A percentile compares a stretch with the other conserved stretches of the same genome.
phyloP scores from a whole-genome alignment of 92 coral and sea anemone species.

The Chrysogorgia sp. region DNA sequence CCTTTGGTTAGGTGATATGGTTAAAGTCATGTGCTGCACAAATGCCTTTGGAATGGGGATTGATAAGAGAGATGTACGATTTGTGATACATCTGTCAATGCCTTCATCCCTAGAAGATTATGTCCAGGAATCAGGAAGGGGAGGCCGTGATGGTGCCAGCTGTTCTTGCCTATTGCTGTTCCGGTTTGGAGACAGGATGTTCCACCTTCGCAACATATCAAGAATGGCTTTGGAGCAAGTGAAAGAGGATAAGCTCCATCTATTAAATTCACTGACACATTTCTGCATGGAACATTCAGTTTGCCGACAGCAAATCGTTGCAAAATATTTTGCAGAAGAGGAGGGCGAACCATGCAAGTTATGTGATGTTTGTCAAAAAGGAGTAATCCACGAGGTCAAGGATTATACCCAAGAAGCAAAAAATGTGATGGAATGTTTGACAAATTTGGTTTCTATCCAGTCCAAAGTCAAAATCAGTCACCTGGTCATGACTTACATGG shows the following conservation, averaged over 20 bases:
- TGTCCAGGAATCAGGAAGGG: constrained; percentile 48
- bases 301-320: constrained; percentile 42
- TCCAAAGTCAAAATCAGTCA: constrained; percentile 35
- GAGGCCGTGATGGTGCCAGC: constrained; percentile 44
- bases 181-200: constrained; percentile 28
- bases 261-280: constrained; percentile 27
- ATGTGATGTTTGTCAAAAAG: constrained; percentile 41
- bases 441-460: constrained; percentile 15
- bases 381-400: neutral
- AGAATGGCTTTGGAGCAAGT: constrained; percentile 2
- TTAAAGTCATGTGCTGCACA: constrained; percentile 47
- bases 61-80: constrained; percentile 45
- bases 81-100: constrained; percentile 34
- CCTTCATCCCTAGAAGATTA: constrained; percentile 49
- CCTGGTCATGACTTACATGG: constrained; percentile 51
- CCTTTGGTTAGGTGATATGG: constrained; percentile 43
- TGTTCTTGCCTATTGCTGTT: constrained; percentile 42
- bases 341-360: constrained; percentile 21
- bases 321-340: constrained; percentile 41
- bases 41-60: constrained; percentile 58
- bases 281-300: constrained; percentile 42
- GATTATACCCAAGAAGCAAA: constrained; percentile 26
- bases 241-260: neutral
- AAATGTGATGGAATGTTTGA: constrained; percentile 31
- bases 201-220: constrained; percentile 38